Evolutionary conservation across 2,888 invertebrate genomes (phyloP).

Genomic region (Harpalus rubripes): DNA sequence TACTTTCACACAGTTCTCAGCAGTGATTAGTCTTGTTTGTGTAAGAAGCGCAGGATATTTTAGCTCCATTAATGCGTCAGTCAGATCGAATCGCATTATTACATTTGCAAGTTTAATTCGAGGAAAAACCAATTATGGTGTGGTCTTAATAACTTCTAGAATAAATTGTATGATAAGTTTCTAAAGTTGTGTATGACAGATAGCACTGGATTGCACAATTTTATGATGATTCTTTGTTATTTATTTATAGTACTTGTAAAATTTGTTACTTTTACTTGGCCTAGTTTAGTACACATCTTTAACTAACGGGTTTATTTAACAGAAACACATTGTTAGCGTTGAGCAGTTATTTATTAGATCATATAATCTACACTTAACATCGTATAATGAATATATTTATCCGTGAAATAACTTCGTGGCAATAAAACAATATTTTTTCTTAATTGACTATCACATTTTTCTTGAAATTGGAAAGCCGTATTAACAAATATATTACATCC

Average conservation of each 20-base stretch:
- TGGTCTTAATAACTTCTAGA: conserved; percentile 38
- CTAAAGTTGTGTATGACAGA: conserved; percentile 7
- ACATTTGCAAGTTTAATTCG: conserved; percentile 41
- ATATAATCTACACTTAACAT: too few species aligned
- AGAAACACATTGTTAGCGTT: background rate
- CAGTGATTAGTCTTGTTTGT: conserved; percentile 34
- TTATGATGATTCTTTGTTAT: conserved; percentile 19
- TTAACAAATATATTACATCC: too few species aligned
- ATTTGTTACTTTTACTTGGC: conserved; percentile 38
- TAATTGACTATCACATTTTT: too few species aligned
- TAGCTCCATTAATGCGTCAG: conserved; percentile 34
- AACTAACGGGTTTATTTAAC: background rate
- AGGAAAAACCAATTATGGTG: conserved; percentile 30
- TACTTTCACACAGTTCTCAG: conserved; percentile 57
- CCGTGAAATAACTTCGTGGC: too few species aligned
- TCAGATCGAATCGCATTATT: background rate
- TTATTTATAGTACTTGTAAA: conserved; percentile 22
- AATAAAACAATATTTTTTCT: too few species aligned
- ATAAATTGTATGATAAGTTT: conserved; percentile 15
- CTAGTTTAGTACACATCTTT: conserved; percentile 34
- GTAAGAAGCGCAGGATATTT: conserved; percentile 57
- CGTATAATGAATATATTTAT: too few species aligned
- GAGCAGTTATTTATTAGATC: conserved; percentile 3
- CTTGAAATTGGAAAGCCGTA: too few species aligned
- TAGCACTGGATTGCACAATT: conserved; percentile 39